phyloP scores from a whole-genome alignment of 2,113 vertebrate genomes.

The Ammodytes marinus region DNA sequence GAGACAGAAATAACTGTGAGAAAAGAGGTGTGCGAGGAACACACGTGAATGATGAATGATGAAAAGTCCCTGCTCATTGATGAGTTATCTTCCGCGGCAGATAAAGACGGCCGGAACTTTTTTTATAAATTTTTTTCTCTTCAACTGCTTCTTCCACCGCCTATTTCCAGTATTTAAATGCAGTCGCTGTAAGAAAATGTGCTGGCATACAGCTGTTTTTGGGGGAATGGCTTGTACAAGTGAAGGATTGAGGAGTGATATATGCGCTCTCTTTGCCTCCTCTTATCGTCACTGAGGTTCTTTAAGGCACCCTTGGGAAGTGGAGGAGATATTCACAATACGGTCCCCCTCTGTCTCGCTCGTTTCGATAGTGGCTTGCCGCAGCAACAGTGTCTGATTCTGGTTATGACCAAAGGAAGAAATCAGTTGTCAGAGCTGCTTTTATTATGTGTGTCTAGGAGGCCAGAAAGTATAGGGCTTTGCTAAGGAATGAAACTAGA shows the following conservation, averaged over 20 bases:
- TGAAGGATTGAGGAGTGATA: constrained; percentile 42
- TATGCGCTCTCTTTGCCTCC: neutral
- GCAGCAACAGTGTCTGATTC: neutral
- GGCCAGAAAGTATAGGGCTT: neutral
- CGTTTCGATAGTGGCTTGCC: neutral
- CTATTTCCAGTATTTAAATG: constrained; percentile 42
- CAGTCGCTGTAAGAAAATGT: constrained; percentile 33
- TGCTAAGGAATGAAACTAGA: constrained; percentile 1
- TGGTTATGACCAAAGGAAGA: constrained; percentile 13
- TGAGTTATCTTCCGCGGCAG: constrained; percentile 52
- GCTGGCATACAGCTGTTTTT: constrained; percentile 40
- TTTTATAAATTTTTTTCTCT: neutral
- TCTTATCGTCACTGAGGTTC: neutral
- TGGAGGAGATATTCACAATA: neutral
- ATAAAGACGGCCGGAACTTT: constrained; percentile 53
- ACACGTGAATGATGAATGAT: constrained; percentile 48
- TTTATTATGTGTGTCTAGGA: neutral
- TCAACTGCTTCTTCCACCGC: neutral
- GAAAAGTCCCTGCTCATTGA: constrained; percentile 58
- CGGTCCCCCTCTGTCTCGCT: neutral
- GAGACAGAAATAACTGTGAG: constrained; percentile 20
- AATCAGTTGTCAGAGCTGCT: neutral
- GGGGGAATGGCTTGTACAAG: constrained; percentile 25
- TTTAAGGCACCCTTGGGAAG: neutral
- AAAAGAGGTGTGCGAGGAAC: constrained; percentile 54